Base-by-base conservation (phyloP, 1,140 invertebrate genomes). In the Drosophila kurseongensis region DNA sequence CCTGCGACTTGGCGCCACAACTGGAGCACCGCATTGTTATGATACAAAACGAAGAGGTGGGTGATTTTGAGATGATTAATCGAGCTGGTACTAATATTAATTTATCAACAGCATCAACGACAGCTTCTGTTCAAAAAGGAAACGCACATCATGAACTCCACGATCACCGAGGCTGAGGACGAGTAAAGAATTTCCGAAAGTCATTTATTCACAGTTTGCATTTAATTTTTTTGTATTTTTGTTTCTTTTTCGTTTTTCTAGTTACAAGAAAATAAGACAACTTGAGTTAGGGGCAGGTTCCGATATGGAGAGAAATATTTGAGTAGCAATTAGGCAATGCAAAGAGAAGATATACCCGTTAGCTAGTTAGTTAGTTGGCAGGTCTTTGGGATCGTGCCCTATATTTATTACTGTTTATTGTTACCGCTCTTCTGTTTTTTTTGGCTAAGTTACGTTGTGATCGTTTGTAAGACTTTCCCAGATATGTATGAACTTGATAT, bases 11-110 rank as follows among this genome's bases (percentile, higher is more conserved):
- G 58, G 94, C 95, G 14, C 96, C 96, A 0, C 95, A 95, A 83
- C 85, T 96, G 9, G 96, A 97, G 79, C 95, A 96, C 74, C 93
- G 96, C 80, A 97, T 97, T 60, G 92, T 96, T n/a, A 91, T 96
- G 38, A 93, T 96, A 35, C 95, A 94, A 75, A 95, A 94, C 60
- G 94, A 95, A 52, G 95, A 96, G 93, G 95, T 96, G 79, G 16
- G 9, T 14, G 5, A 6, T 0, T 32, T 29, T 4, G 12, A 8
- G 0, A 45, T 0, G 4, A 16, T 8, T 16, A 3, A 6, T 8
- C n/a, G 27, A 32, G 7, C 10, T 18, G n/a, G n/a, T 65, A 6
- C 10, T 36, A 23, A 10, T 5, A 29, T 5, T 7, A 2, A 6
- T n/a, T 5, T 7, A 41, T 5, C 54, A 35, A 1, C 50, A 92